Conservation (phyloP, 1,140 invertebrate species). For the Lasaia peninsularis region DNA sequence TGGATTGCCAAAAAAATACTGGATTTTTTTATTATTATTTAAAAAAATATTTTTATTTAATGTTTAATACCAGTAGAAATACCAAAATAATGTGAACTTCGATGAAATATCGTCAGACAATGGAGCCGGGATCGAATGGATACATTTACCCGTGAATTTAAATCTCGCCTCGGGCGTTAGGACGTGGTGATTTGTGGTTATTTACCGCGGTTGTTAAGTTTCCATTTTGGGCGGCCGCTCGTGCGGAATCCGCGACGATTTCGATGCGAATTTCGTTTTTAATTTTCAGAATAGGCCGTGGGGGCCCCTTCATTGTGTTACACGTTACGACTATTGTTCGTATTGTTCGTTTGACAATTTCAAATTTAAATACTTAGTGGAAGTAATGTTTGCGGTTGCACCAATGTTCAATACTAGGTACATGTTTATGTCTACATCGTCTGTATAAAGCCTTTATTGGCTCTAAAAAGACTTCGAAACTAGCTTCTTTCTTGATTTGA, state of each 20-base stretch:
- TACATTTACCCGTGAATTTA: slow-evolving; percentile 66
- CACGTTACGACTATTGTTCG: slow-evolving; percentile 29
- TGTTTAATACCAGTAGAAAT: too few relatives aligned
- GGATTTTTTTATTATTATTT: too few relatives aligned
- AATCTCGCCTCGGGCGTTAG: slow-evolving; percentile 67
- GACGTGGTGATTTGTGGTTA: slow-evolving; percentile 72
- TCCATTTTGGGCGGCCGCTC: slow-evolving; percentile 56
- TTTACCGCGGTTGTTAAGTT: slow-evolving; percentile 72
- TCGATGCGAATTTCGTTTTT: slow-evolving; percentile 64
- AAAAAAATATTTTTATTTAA: not conserved
- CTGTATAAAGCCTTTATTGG: too few relatives aligned
- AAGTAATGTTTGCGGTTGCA: slow-evolving; percentile 22
- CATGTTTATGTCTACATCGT: too few relatives aligned
- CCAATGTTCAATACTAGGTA: not conserved
- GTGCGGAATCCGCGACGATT: slow-evolving; percentile 64
- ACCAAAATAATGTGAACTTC: not conserved
- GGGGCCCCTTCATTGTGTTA: slow-evolving; percentile 27
- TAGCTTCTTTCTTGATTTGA: too few relatives aligned
- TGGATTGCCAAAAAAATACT: too few relatives aligned
- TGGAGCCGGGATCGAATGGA: slow-evolving; percentile 44
- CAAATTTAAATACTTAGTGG: slow-evolving; percentile 31
- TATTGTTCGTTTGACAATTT: slow-evolving; percentile 24
- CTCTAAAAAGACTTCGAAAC: too few relatives aligned
- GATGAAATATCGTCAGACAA: slow-evolving; percentile 22
- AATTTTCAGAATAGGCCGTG: slow-evolving; percentile 60